These are phyloP conservation scores for Tromatobia lineatoria DNA, from an alignment of 2,888 invertebrate genomes.

Conservation along the genomic window DNA sequence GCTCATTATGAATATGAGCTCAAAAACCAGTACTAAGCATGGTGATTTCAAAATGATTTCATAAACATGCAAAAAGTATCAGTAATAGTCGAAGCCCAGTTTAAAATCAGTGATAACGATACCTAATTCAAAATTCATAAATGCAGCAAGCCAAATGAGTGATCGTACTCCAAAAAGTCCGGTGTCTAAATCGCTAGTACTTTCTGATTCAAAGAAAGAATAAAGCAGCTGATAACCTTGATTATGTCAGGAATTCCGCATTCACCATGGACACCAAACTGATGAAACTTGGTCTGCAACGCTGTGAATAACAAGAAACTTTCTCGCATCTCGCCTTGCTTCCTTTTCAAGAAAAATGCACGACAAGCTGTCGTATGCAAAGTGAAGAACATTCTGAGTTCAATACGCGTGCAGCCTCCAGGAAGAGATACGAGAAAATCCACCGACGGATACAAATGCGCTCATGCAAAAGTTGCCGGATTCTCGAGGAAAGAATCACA, in stretches of 20 bases:
- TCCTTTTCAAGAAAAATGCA: not conserved
- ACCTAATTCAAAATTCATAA: not conserved
- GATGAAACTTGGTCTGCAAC: not conserved
- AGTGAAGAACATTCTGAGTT: not conserved
- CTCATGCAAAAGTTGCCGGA: constrained; percentile 10
- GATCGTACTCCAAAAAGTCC: no score
- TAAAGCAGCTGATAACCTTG: no score
- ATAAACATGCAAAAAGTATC: no score
- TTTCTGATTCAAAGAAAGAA: no score
- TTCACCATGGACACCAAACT: no score
- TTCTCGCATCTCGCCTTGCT: not conserved
- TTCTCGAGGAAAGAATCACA: constrained; percentile 16
- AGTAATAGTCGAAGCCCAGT: no score
- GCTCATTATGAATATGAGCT: no score
- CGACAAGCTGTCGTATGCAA: not conserved
- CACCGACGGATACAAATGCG: constrained; percentile 24
- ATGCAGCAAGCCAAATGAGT: not conserved
- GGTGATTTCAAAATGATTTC: no score
- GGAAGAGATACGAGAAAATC: constrained; percentile 6
- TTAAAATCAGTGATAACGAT: not conserved
- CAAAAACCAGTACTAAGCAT: no score
- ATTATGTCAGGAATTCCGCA: no score
- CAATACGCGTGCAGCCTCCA: not conserved
- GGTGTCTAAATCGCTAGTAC: no score
- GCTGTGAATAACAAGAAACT: not conserved